Evolutionary conservation across 2,113 vertebrate species (phyloP).

Genomic region (Lasiurus cinereus): DNA sequence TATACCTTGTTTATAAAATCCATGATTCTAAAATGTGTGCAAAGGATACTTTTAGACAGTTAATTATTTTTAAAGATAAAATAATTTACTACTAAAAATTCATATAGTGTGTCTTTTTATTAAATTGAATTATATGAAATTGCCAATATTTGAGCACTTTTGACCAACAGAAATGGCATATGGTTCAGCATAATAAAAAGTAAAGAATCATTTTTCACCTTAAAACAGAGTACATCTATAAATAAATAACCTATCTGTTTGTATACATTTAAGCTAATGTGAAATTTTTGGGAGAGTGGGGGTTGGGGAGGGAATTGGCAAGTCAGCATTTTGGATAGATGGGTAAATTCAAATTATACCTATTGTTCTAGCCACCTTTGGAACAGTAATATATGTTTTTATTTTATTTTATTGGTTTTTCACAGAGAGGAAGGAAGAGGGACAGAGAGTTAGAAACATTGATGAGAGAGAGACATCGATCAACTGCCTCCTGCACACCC

Average conservation of each 20-base stretch:
- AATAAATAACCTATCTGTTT: conserved; percentile 35
- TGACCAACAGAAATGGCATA: conserved; percentile 29
- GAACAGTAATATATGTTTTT: not conserved
- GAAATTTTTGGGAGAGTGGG: not conserved
- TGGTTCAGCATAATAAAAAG: conserved; percentile 41
- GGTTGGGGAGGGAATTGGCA: not conserved
- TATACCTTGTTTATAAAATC: conserved; percentile 55
- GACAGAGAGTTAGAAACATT: no score
- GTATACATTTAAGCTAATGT: conserved; percentile 7
- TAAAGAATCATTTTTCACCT: conserved; percentile 27
- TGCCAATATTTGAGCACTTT: conserved; percentile 38
- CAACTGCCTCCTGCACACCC: no score
- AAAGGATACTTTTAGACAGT: conserved; percentile 33
- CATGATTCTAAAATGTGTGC: conserved; percentile 34
- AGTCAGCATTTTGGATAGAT: conserved; percentile 61
- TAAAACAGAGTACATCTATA: not conserved
- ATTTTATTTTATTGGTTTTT: no score
- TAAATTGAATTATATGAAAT: conserved; percentile 47
- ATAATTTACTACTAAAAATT: conserved; percentile 57
- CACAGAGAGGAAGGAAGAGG: no score
- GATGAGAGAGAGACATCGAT: no score
- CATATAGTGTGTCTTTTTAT: not conserved
- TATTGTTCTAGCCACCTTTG: conserved; percentile 22
- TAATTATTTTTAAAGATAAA: conserved; percentile 47
- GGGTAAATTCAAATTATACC: conserved; percentile 54